These are phyloP conservation scores for Xanthia icteritia DNA, from an alignment of 2,888 invertebrate species.

Conservation along the genomic window DNA sequence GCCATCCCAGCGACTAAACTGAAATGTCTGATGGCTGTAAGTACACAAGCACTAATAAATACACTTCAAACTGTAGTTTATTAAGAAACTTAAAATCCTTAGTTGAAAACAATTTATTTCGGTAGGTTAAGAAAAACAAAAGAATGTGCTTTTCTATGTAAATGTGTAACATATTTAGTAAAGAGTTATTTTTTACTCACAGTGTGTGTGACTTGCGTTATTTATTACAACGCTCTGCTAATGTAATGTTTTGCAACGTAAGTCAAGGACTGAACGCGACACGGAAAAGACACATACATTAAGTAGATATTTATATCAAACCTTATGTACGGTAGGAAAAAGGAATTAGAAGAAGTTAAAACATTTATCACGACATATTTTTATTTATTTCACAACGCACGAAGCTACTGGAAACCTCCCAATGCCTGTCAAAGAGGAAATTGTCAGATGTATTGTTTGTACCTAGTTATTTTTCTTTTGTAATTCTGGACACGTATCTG, in stretches of 20 bases:
- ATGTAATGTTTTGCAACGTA: slow-evolving; percentile 11
- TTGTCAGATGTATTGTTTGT: background rate
- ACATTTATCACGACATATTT: background rate
- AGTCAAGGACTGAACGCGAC: slow-evolving; percentile 1
- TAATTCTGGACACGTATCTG: background rate
- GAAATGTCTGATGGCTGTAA: too few relatives aligned
- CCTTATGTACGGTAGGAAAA: background rate
- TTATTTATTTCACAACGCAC: background rate
- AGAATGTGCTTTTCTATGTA: background rate
- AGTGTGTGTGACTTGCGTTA: slow-evolving; percentile 6
- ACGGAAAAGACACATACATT: slow-evolving; percentile 5
- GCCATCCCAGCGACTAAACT: background rate
- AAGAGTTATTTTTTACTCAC: slow-evolving; percentile 24
- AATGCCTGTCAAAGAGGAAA: background rate
- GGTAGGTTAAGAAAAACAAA: background rate
- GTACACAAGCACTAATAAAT: background rate
- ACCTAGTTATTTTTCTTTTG: background rate
- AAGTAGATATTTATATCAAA: background rate
- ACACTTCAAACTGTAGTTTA: background rate
- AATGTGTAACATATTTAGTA: slow-evolving; percentile 5
- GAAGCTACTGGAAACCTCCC: background rate
- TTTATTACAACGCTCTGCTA: slow-evolving; percentile 19
- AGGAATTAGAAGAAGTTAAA: background rate
- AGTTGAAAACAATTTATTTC: background rate
- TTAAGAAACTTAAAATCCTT: too few relatives aligned